Conservation (phyloP, 2,113 vertebrate species). For the Paraplagusia blochii region DNA sequence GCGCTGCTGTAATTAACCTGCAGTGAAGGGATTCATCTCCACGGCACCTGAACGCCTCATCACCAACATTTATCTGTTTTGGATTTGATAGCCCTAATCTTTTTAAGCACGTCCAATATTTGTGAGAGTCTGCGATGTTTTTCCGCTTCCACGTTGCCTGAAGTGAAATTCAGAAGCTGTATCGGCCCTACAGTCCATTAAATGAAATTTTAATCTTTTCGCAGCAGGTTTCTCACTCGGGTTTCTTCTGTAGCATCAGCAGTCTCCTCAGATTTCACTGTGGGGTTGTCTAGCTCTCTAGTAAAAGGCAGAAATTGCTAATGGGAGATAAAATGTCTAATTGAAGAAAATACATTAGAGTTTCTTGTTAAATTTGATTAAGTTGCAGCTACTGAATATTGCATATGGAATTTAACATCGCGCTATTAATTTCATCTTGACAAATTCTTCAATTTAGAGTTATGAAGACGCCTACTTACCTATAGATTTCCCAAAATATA, state of each 20-base stretch:
- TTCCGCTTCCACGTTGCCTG: constrained; percentile 36
- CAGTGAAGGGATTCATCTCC: constrained; percentile 12
- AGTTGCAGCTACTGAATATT: background rate
- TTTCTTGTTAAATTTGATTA: constrained; percentile 25
- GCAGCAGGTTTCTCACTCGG: constrained; percentile 19
- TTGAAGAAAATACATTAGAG: constrained; percentile 49
- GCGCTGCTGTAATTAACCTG: constrained; percentile 29
- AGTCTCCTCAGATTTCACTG: constrained; percentile 46
- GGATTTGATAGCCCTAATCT: constrained; percentile 24
- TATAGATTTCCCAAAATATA: no score
- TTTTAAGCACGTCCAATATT: constrained; percentile 32
- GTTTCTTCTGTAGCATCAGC: constrained; percentile 14
- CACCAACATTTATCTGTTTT: constrained; percentile 14
- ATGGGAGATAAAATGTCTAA: constrained; percentile 40
- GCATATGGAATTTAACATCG: no score
- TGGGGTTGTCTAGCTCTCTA: constrained; percentile 27
- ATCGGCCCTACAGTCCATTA: constrained; percentile 30
- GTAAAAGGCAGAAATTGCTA: constrained; percentile 43
- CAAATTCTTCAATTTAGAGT: no score
- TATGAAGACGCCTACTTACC: no score
- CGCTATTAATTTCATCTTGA: no score
- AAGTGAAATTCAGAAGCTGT: constrained; percentile 31
- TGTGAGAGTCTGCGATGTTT: constrained; percentile 30
- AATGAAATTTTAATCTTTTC: constrained; percentile 47
- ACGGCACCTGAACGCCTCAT: constrained; percentile 7